Percentiles rank a stretch among this genome's conserved stretches.
Evolutionary conservation across 2,888 invertebrate species (phyloP).

Genomic region (Platycheirus rosarum): DNA sequence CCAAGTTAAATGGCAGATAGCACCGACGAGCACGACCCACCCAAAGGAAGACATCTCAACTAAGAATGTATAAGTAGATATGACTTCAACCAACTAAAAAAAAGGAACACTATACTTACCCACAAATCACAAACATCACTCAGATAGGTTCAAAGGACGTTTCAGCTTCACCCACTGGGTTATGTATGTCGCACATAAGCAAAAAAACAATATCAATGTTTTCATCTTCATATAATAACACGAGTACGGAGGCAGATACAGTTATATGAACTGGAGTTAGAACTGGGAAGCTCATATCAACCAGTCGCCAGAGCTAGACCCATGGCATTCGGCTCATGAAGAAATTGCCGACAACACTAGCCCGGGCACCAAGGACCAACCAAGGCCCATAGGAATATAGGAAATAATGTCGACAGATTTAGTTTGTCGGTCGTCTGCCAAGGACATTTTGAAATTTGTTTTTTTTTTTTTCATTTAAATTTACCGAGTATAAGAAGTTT

Average conservation of each 20-base stretch:
- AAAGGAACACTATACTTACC: slow-evolving; percentile 34
- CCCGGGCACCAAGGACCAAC: slow-evolving; percentile 8
- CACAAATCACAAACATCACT: slow-evolving; percentile 64
- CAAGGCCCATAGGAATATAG: slow-evolving; percentile 58
- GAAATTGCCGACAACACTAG: slow-evolving; percentile 50
- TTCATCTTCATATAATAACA: slow-evolving; percentile 40
- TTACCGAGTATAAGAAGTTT: neutral
- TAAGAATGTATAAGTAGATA: neutral
- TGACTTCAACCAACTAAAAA: neutral
- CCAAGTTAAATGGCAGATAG: slow-evolving; percentile 47
- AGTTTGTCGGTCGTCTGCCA: slow-evolving; percentile 61
- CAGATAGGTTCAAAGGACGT: slow-evolving; percentile 52
- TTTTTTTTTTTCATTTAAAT: slow-evolving; percentile 3
- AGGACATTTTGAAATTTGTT: slow-evolving; percentile 36
- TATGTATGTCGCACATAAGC: neutral
- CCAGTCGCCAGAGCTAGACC: slow-evolving; percentile 64
- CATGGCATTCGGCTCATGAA: slow-evolving; percentile 58
- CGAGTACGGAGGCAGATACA: too few relatives aligned
- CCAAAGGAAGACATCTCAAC: slow-evolving; percentile 20
- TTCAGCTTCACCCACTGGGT: slow-evolving; percentile 25
- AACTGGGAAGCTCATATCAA: slow-evolving; percentile 35
- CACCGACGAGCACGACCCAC: slow-evolving; percentile 10
- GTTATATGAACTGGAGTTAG: neutral
- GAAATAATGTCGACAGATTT: slow-evolving; percentile 63
- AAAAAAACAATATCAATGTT: slow-evolving; percentile 48